Base-by-base conservation (phyloP, 2,888 invertebrate species). In the Linyphia triangularis region DNA sequence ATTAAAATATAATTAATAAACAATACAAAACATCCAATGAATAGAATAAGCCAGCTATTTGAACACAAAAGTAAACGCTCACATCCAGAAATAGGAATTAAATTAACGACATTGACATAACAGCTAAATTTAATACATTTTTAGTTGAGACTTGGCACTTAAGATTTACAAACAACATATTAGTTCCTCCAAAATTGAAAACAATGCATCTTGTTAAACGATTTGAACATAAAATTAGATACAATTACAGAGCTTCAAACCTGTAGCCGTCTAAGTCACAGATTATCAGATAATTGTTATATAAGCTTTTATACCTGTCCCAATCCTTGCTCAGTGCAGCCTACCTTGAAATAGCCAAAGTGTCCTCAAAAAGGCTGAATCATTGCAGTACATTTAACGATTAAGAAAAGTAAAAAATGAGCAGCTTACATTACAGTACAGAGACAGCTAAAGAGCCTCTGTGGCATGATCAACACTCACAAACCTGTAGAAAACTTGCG, bases 401-500 rank as follows among this genome's bases (percentile, higher is more conserved):
- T 82, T 72, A 81, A 75, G 72, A 81, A 28, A 51, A 59, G 81
- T 88, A 75, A 73, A 88, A 86, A 88, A 81, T 88, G 81, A 88
- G 81, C 86, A 75, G 69, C 51, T 67, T 26, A 28, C 70, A 51
- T 70, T 59, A 69, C 65, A 85, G 69, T 57, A 40, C 30, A 69
- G 86, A 51, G 30, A 51, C 57, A 24, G 43, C 37, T 72, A 69
- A 70, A 16, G n/a, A 65, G 37, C 63, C 61, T 57, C 61, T 67
- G 16, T 22, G 28, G 24, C 30, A 65, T 61, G 67, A 59, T 61
- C 75, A 69, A 86, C 59, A 75, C 51, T 86, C 73, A 81, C 86
- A 75, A 75, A 88, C 75, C 37, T 67, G 81, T 88, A 88, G 81
- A 88, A 88, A 88, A 88, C 73, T 88, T 81, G 69, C 75, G 61